Evolutionary conservation across 2,113 vertebrate genomes (phyloP), one percentile per base, ranked within the genome.

Genomic region (Microcebus griseorufus): DNA sequence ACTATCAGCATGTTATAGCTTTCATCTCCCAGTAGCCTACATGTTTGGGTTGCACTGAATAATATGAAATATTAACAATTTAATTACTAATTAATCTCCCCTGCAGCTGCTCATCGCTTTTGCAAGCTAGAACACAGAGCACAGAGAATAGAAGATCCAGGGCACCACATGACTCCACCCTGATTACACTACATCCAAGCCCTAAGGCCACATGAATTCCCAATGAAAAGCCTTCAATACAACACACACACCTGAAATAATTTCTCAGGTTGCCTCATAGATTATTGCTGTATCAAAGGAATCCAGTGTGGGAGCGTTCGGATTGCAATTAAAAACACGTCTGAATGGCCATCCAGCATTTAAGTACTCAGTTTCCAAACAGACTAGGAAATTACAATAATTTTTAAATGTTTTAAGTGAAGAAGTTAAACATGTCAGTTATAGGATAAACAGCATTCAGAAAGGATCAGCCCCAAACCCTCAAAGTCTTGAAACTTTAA

Each of bases 31-130:
- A 82, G 76, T 20, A 73, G 80, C 34, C 76, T 42, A 37, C 60
- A 70, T 80, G 70, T 82, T 95, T 93, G 80, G 5, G 70, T 79
- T 95, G 53, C 42, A 73, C 11, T 34, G 32, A 93, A 94, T 92
- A 85, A 91, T 81, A 94, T 37, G 42, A 92, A 96, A 96, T 94
- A 86, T 83, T 96, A 88, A 97, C 97, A 51, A 20, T 86, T 78
- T 95, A 95, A 93, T 96, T 96, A 88, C 78, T 97, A 96, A 96
- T 97, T 95, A 95, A 97, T 97, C 78, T 90, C 72, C 53, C 92
- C 58, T 90, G 93, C 55, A 96, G 97, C 87, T 96, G 69, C 72
- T 86, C 88, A 20, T 53, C 67, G 29, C 37, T 95, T 94, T 90
- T 95, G 72, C 97, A 95, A 95, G 93, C 92, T 93, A 85, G 86